Evolutionary conservation across 2,888 invertebrate species (phyloP).

Genomic region (Melitaea athalia): DNA sequence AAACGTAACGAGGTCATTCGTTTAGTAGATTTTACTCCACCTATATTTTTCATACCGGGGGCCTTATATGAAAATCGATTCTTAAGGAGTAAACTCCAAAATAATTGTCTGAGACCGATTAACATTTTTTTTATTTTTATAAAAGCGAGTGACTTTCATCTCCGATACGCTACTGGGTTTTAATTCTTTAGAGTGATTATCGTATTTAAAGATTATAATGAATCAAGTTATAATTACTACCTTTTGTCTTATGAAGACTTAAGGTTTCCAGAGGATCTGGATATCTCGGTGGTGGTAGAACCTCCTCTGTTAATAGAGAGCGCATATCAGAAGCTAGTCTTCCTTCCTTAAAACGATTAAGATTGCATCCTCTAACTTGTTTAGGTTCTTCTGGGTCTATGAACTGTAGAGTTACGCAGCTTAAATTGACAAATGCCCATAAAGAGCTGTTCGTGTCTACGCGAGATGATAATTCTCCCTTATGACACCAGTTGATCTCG

Average conservation of each 20-base stretch:
- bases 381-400: slow-evolving; percentile 88
- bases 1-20: too few relatives aligned
- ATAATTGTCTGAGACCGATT: too few relatives aligned
- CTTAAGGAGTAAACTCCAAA: too few relatives aligned
- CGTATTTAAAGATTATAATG: too few relatives aligned
- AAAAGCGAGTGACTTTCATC: too few relatives aligned
- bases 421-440: slow-evolving; percentile 98
- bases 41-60: too few relatives aligned
- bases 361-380: slow-evolving; percentile 61
- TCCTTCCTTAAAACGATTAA: slow-evolving; percentile 82
- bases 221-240: too few relatives aligned
- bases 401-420: slow-evolving; percentile 96
- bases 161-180: too few relatives aligned
- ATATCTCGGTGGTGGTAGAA: slow-evolving; percentile 85
- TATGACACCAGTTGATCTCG: slow-evolving; percentile 97
- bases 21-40: too few relatives aligned
- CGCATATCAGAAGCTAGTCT: slow-evolving; percentile 87
- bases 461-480: slow-evolving; percentile 92
- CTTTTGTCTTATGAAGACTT: slow-evolving; percentile 88
- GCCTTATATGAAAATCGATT: too few relatives aligned
- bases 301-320: slow-evolving; percentile 84
- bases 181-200: too few relatives aligned
- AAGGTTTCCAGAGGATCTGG: slow-evolving; percentile 85
- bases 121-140: too few relatives aligned
- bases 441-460: slow-evolving; percentile 92